A percentile compares a stretch with the other conserved stretches of the same genome.
Evolutionary conservation across 2,888 invertebrate species (phyloP).

Genomic region (Germaria angustata): DNA sequence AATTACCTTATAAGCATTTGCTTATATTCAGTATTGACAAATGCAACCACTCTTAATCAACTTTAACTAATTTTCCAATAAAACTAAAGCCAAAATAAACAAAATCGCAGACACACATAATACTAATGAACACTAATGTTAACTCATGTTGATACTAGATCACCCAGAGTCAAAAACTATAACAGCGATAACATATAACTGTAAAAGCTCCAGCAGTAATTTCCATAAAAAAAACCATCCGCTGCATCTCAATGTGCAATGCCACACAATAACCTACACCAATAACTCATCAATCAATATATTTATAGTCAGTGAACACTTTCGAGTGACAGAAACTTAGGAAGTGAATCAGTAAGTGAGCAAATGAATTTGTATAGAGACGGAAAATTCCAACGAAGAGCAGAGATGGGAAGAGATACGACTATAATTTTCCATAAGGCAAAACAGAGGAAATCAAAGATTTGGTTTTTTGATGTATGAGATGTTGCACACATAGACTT

Average conservation of each 20-base stretch:
- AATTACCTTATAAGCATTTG: too few species aligned
- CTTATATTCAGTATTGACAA: not conserved
- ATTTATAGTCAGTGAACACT: conserved; percentile 57
- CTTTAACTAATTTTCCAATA: conserved; percentile 9
- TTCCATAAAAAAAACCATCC: not conserved
- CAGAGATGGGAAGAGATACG: not conserved
- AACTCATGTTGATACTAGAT: not conserved
- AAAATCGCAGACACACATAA: not conserved
- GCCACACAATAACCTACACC: conserved; percentile 53
- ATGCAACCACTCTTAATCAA: not conserved
- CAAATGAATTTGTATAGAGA: conserved; percentile 29
- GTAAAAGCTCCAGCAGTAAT: not conserved
- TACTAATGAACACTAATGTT: not conserved
- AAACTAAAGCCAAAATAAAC: not conserved
- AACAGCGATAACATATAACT: not conserved
- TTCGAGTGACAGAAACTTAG: conserved; percentile 32
- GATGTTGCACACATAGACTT: not conserved
- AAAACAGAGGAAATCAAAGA: conserved; percentile 57
- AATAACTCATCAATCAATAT: conserved; percentile 64
- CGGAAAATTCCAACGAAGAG: conserved; percentile 11
- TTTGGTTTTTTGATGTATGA: conserved; percentile 47
- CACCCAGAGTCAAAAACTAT: conserved; percentile 5
- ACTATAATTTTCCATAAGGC: conserved; percentile 40
- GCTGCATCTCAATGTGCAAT: not conserved
- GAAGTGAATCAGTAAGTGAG: conserved; percentile 46